These are phyloP conservation scores for Artemia sp. DNA, from an alignment of 2,888 invertebrate species.

Conservation along the genomic window DNA sequence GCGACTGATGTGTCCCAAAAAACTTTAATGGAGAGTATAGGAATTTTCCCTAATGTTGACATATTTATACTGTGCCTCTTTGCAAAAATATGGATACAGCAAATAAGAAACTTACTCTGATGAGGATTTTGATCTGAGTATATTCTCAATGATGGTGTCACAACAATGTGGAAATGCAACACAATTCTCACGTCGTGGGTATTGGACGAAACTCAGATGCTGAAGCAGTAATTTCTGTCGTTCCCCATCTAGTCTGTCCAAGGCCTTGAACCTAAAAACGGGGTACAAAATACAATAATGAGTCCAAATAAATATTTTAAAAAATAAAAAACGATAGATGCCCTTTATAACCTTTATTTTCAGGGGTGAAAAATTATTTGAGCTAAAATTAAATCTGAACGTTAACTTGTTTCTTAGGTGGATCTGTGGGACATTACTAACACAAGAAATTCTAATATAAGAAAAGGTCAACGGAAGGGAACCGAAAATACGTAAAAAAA, in stretches of 20 bases:
- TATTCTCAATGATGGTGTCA: slow-evolving; percentile 55
- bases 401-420: no score
- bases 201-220: slow-evolving; percentile 86
- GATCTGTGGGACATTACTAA: no score
- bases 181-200: slow-evolving; percentile 83
- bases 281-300: background rate
- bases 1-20: no score
- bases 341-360: no score
- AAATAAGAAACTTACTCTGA: background rate
- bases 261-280: slow-evolving; percentile 59
- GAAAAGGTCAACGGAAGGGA: no score
- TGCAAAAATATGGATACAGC: background rate
- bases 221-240: slow-evolving; percentile 83
- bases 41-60: no score
- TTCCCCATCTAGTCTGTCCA: slow-evolving; percentile 85
- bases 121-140: slow-evolving; percentile 43
- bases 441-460: no score
- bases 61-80: background rate
- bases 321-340: background rate
- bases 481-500: no score
- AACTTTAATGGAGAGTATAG: no score
- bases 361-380: no score
- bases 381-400: no score
- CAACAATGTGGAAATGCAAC: slow-evolving; percentile 69
- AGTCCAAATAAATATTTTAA: slow-evolving; percentile 18